Percentiles rank a stretch among this genome's conserved stretches.
Evolutionary conservation across 64 coral and sea anemone genomes (phyloP).

Genomic region (Dendronephthya gigantea): DNA sequence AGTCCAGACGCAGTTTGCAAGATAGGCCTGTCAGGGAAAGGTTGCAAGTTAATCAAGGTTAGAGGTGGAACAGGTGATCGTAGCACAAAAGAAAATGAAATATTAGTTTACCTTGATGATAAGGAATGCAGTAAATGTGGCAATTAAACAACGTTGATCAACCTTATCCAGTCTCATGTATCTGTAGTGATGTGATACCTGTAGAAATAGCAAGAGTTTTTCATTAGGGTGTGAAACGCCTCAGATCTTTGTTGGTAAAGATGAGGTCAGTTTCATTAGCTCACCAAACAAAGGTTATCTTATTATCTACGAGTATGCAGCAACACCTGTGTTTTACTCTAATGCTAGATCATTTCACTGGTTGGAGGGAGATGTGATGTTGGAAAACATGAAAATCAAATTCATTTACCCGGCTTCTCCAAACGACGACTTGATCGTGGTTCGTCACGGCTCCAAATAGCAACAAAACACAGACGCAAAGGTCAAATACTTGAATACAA

Average conservation of each 20-base stretch:
- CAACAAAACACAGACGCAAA: slow-evolving; percentile 78
- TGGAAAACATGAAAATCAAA: not conserved
- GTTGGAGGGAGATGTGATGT: too few relatives aligned
- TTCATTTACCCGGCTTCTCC: not conserved
- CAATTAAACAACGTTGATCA: not conserved
- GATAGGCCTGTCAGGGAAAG: not conserved
- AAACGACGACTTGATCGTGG: slow-evolving; percentile 1
- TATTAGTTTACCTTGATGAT: slow-evolving; percentile 1
- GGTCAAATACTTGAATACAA: slow-evolving; percentile 99
- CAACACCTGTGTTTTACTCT: too few relatives aligned
- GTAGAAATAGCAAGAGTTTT: not conserved
- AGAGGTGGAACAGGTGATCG: too few relatives aligned
- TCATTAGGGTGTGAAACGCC: too few relatives aligned
- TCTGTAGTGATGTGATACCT: not conserved
- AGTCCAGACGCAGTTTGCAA: slow-evolving; percentile 12
- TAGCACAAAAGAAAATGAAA: not conserved
- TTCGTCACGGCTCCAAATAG: slow-evolving; percentile 73
- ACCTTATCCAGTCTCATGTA: not conserved
- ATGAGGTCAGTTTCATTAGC: too few relatives aligned
- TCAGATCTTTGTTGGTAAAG: too few relatives aligned
- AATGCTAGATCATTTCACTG: too few relatives aligned
- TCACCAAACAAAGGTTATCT: too few relatives aligned
- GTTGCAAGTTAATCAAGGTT: too few relatives aligned
- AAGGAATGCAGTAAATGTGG: not conserved
- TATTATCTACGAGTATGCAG: too few relatives aligned